A percentile compares a stretch with the other conserved stretches of the same genome.
These are phyloP conservation scores for Magallana gigas DNA, from an alignment of 1,140 invertebrate species.

Conservation along the genomic window DNA sequence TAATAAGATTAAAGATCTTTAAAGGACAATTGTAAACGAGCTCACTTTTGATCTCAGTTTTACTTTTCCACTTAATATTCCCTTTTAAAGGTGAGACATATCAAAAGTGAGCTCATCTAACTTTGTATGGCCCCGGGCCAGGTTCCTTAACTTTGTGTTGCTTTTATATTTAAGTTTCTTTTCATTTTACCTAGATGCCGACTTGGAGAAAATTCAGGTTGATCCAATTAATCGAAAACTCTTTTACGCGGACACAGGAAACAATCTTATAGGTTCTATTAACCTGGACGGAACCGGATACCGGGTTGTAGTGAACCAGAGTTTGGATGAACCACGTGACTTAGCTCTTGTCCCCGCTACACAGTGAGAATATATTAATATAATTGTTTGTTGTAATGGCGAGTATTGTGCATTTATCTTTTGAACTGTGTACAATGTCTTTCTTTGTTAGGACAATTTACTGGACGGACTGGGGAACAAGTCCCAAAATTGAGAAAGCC, in stretches of 20 bases:
- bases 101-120: too few relatives aligned
- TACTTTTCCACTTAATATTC: too few relatives aligned
- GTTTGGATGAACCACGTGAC: constrained; percentile 65
- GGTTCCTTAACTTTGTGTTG: too few relatives aligned
- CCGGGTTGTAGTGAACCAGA: constrained; percentile 46
- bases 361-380: neutral
- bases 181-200: constrained; percentile 45
- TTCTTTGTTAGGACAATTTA: constrained; percentile 75
- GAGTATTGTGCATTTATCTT: neutral
- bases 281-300: constrained; percentile 56
- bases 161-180: neutral
- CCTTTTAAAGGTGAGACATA: too few relatives aligned
- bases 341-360: constrained; percentile 56
- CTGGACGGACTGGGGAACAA: constrained; percentile 80
- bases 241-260: constrained; percentile 67
- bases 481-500: constrained; percentile 78
- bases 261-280: constrained; percentile 59
- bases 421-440: neutral
- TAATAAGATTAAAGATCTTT: too few relatives aligned
- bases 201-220: constrained; percentile 61
- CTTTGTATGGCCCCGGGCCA: too few relatives aligned
- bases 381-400: neutral
- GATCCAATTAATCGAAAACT: constrained; percentile 54
- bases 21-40: too few relatives aligned
- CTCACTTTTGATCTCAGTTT: too few relatives aligned